Evolutionary conservation across 2,113 vertebrate species (phyloP).

Genomic region (Corythaeola cristata): DNA sequence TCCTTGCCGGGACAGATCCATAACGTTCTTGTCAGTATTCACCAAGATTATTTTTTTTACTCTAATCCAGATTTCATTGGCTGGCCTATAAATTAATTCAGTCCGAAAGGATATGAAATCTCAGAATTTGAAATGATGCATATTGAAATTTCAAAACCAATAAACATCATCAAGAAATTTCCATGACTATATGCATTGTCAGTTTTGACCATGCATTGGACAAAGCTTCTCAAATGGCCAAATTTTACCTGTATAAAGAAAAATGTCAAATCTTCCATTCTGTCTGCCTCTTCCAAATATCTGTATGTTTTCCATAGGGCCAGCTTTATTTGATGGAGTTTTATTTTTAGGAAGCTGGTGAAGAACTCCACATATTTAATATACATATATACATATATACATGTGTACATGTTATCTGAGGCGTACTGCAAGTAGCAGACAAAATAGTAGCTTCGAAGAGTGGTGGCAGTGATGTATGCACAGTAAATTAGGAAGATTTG

Average conservation of each 20-base stretch:
- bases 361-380: neutral
- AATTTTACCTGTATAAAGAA: neutral
- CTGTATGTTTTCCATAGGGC: neutral
- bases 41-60: neutral
- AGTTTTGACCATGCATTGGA: neutral
- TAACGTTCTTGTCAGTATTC: neutral
- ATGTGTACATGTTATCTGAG: neutral
- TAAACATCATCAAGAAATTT: neutral
- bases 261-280: neutral
- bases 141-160: neutral
- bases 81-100: neutral
- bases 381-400: neutral
- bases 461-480: neutral
- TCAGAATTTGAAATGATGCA: neutral
- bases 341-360: neutral
- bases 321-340: neutral
- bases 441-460: neutral
- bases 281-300: neutral
- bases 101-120: neutral
- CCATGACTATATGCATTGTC: fast-evolving
- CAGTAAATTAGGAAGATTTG: neutral
- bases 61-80: neutral
- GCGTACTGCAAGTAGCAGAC: neutral
- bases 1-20: neutral
- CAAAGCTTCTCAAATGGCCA: neutral